phyloP scores from a whole-genome alignment of 1,140 invertebrate genomes.

The Prorops nasuta region DNA sequence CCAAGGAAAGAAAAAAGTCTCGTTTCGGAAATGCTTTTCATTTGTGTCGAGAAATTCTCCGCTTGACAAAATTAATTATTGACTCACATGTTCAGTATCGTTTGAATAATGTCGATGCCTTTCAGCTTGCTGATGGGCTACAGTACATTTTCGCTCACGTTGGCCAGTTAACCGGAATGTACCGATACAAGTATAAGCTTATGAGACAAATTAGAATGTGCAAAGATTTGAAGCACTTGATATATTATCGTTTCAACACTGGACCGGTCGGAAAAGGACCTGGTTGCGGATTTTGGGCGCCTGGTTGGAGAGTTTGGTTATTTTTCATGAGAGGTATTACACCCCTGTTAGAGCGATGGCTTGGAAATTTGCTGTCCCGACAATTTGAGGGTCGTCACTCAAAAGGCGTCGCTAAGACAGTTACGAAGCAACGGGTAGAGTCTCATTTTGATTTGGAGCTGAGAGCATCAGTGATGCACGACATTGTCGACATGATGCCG shows the following conservation, averaged over 20 bases:
- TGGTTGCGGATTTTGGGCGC: constrained; percentile 98
- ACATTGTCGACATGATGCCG: constrained; percentile 99
- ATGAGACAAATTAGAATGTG: constrained; percentile 99
- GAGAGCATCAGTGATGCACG: constrained; percentile 98
- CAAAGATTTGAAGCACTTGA: constrained; percentile 98
- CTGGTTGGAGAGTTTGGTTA: constrained; percentile 98
- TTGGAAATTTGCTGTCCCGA: constrained; percentile 95
- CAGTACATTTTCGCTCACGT: constrained; percentile 99
- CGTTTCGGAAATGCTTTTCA: constrained; percentile 99
- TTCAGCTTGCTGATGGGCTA: constrained; percentile 97
- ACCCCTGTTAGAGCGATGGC: constrained; percentile 94
- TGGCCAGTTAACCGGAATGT: constrained; percentile 99
- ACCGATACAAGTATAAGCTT: constrained; percentile 98
- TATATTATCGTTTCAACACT: constrained; percentile 99
- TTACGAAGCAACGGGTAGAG: constrained; percentile 98
- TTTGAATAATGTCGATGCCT: constrained; percentile 98
- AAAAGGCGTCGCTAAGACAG: constrained; percentile 98
- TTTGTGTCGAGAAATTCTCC: constrained; percentile 96
- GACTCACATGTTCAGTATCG: constrained; percentile 99
- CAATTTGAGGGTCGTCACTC: constrained; percentile 99
- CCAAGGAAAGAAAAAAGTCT: constrained; percentile 99
- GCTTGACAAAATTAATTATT: constrained; percentile 96
- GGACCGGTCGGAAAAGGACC: constrained; percentile 98
- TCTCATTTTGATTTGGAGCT: constrained; percentile 99
- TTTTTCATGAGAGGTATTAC: constrained; percentile 99